A percentile compares a stretch with the other conserved stretches of the same genome.
phyloP scores from a whole-genome alignment of 2,113 vertebrate species.

The Gulo gulo region DNA sequence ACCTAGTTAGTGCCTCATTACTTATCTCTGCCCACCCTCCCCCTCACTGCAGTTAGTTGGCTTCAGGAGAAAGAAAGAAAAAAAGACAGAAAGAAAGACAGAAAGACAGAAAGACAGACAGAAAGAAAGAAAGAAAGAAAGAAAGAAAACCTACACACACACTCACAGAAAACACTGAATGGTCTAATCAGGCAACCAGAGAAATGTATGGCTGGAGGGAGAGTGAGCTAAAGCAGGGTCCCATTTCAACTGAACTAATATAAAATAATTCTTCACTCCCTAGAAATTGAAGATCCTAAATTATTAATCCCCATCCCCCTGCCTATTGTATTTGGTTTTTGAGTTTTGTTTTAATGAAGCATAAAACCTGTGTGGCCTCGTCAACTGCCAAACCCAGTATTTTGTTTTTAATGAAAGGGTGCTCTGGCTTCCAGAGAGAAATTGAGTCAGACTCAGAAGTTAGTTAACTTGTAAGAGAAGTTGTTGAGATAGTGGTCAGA shows the following conservation, averaged over 20 bases:
- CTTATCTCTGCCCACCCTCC: neutral
- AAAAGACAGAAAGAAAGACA: neutral
- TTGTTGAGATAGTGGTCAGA: neutral
- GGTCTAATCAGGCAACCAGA: neutral
- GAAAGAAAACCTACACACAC: neutral
- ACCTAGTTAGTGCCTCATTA: constrained; percentile 35
- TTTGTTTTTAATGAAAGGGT: constrained; percentile 27
- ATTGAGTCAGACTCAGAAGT: neutral
- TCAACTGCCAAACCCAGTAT: constrained; percentile 35
- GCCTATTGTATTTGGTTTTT: constrained; percentile 22
- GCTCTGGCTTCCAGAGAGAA: constrained; percentile 14
- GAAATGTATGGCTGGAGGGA: neutral
- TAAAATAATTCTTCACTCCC: neutral
- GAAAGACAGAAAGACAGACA: neutral
- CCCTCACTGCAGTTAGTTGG: neutral
- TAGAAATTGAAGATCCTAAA: neutral
- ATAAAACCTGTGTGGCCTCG: constrained; percentile 24
- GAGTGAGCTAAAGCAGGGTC: neutral
- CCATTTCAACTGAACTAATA: neutral
- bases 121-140: neutral
- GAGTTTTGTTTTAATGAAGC: constrained; percentile 51
- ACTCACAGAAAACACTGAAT: neutral
- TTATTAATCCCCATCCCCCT: neutral
- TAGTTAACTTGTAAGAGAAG: neutral
- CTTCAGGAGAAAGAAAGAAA: neutral